Conservation (phyloP, 2,888 invertebrate species). For the Apodemia hepburni region DNA sequence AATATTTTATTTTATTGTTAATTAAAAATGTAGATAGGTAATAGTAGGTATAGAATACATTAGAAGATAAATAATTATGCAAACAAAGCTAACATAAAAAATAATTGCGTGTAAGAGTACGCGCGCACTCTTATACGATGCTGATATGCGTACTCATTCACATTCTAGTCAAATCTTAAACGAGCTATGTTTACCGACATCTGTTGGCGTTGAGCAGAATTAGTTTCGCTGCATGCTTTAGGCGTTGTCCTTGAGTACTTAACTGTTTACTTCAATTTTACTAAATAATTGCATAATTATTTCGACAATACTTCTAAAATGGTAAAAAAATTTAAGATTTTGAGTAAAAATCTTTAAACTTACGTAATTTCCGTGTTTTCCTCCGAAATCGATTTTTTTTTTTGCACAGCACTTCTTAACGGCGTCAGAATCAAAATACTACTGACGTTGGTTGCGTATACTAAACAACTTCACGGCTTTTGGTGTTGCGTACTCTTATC, state of each 20-base stretch:
- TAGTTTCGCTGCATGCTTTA: neutral
- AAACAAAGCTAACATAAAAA: constrained; percentile 3
- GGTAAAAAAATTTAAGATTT: neutral
- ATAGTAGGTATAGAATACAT: neutral
- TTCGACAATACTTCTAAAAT: constrained; percentile 3
- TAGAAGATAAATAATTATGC: constrained; percentile 1
- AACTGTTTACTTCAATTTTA: constrained; percentile 1
- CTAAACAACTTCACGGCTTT: neutral
- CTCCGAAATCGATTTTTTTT: constrained; percentile 7
- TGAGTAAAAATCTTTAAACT: too few species aligned
- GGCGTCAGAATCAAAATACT: neutral
- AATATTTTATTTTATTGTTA: constrained; percentile 4
- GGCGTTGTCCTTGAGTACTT: neutral
- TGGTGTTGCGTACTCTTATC: too few species aligned
- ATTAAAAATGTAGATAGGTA: constrained; percentile 2
- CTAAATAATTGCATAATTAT: constrained; percentile 5
- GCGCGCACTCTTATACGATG: neutral
- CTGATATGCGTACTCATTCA: neutral
- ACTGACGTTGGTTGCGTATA: constrained; percentile 1
- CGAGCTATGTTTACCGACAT: neutral
- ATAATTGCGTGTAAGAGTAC: constrained; percentile 1
- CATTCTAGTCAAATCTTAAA: constrained; percentile 6
- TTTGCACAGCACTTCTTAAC: constrained; percentile 3
- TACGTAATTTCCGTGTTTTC: constrained; percentile 8
- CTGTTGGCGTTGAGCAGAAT: neutral